Evolutionary conservation across 2,888 invertebrate species (phyloP), one percentile per base, ranked within the genome.

Genomic region (Tinea trinotella): DNA sequence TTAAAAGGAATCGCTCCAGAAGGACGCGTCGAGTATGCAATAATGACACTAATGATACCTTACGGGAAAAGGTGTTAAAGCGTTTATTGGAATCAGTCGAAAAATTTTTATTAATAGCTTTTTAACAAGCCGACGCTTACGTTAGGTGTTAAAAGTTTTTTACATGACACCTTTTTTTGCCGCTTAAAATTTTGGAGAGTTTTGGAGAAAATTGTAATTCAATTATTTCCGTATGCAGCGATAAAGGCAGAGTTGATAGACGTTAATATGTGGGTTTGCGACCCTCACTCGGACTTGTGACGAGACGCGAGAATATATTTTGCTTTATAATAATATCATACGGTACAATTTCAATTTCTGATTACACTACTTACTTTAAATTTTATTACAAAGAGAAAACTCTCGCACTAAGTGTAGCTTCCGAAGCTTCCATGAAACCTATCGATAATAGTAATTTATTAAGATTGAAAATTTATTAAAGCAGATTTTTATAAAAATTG

Each of bases 21-120:
- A 64, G 62, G 63, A 62, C 59, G 65, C 61, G 61, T 61, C 54
- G 54, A 60, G 64, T 65, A 61, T 62, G 68, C 73, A 76, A 78
- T 81, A 81, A 83, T 74, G 63, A 71, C 62, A 70, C 71, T 84
- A 84, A 84, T 84, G 76, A 84, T 83, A 84, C 75, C 76, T 75
- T 69, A 63, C 76, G 66, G 72, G 76, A 77, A 84, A 84, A 84
- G 83, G 85, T 84, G 84, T 84, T 82, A 84, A 82, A 84, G 76
- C 78, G 74, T 81, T 83, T 83, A 85, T 84, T 82, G 83, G 81
- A 83, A 81, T 77, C 71, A 75, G 70, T 76, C 76, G 72, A 74
- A 76, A 79, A 65, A 71, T 65, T 68, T 35, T 71, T 80, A 82
- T 84, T 83, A 80, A 85, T 84, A 76, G 80, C 77, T 74, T 83